Base-by-base conservation (phyloP, 2,113 vertebrate genomes). In the Monarcha castaneiventris region DNA sequence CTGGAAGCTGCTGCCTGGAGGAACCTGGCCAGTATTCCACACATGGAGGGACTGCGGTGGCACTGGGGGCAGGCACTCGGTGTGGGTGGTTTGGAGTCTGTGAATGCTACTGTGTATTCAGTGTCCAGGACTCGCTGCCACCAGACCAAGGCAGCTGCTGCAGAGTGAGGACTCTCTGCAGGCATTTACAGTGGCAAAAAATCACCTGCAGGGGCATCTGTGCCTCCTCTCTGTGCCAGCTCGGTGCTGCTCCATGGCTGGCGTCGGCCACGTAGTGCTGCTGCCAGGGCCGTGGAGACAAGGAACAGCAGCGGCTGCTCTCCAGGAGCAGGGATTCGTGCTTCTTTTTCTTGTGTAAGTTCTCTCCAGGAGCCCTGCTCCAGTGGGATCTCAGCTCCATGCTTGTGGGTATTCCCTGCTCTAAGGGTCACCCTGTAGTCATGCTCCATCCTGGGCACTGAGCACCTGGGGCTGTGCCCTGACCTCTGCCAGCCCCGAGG, bases 361-460 rank as follows among this genome's bases (percentile, higher is more conserved):
- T 5, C 30, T 69, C 32, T 39, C 22, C 48, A 23, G 62, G 79
- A 86, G 62, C 64, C 21, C 56, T 17, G 33, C 18, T 4, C 63
- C 3, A 49, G 10, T 16, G 56, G 43, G n/a, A 44, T 69, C 37
- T 19, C 29, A n/a, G 32, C 25, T 6, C 29, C 0, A 2, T 58
- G 49, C 41, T 2, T 0, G 0, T 2, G 10, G 41, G 26, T 58
- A 54, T 66, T 51, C 21, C 32, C 43, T 29, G 9, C 17, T 6
- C 67, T 0, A 0, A 3, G 37, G 61, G 16, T 37, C 27, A 66
- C n/a, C 33, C 56, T n/a, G 13, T 63, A 46, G 73, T 46, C 84
- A 59, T 1, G 0, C 35, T 55, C 4, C 1, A 30, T 49, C 32
- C 44, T 0, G 0, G 26, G 49, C 49, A 7, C 18, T 7, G 29